Conservation (phyloP, 2,797 vertebrate genomes). For the Telmatherina bonti region DNA sequence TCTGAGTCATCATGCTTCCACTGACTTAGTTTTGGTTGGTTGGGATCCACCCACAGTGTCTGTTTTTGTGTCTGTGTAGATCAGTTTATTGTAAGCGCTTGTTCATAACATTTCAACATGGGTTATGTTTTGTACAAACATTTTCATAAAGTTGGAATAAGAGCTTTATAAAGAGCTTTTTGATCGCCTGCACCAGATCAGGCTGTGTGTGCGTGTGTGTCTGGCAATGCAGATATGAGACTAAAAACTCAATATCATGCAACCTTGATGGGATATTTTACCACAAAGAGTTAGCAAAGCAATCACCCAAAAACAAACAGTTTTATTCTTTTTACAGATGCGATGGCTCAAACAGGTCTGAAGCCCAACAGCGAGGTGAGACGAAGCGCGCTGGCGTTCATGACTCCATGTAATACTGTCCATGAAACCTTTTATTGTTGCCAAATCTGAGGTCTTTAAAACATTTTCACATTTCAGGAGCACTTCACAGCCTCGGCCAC, state of each 20-base stretch:
- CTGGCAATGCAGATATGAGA: background rate
- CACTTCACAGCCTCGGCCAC: constrained; percentile 29
- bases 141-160: background rate
- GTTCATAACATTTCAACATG: background rate
- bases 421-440: constrained; percentile 19
- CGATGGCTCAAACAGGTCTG: background rate
- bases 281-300: too few species aligned
- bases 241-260: background rate
- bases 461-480: constrained; percentile 8
- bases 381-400: background rate
- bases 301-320: too few species aligned
- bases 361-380: background rate
- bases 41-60: constrained; percentile 38
- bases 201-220: too few species aligned
- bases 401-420: background rate
- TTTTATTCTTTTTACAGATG: background rate
- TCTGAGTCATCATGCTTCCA: constrained; percentile 61
- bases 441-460: constrained; percentile 27
- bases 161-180: too few species aligned
- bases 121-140: background rate
- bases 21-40: constrained; percentile 37
- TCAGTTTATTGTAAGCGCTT: constrained; percentile 27
- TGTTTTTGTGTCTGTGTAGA: constrained; percentile 42
- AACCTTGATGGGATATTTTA: background rate
- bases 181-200: too few species aligned